These are phyloP conservation scores for Coccyzus lansbergi DNA, from an alignment of 2,797 vertebrate species.

Conservation along the genomic window DNA sequence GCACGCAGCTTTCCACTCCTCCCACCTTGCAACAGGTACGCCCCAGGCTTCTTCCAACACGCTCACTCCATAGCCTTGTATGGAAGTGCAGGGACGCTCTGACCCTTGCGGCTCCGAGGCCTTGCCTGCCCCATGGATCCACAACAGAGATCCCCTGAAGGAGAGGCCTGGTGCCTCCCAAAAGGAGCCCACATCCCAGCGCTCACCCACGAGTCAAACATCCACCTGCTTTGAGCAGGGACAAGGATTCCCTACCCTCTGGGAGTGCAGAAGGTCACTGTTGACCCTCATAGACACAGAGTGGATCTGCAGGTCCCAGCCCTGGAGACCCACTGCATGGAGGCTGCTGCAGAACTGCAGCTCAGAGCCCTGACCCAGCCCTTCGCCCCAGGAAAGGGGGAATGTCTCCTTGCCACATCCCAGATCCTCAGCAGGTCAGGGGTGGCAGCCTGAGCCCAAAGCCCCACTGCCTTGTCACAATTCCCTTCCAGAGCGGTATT, in stretches of 20 bases:
- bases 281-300: accelerated
- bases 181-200: neutral
- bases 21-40: neutral
- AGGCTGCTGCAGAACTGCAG: neutral
- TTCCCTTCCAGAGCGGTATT: neutral
- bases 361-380: accelerated
- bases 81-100: neutral
- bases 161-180: neutral
- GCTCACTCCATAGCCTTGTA: neutral
- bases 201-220: neutral
- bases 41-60: neutral
- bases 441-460: neutral
- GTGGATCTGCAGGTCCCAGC: neutral
- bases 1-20: neutral
- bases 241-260: neutral
- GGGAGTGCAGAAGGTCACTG: neutral
- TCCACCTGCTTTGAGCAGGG: neutral
- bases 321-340: accelerated
- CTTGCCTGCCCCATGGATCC: neutral
- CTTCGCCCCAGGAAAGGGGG: neutral
- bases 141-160: neutral
- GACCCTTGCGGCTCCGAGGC: neutral
- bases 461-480: accelerated
- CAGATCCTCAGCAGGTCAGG: neutral
- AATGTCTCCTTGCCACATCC: neutral